phyloP scores from a whole-genome alignment of 1,140 invertebrate genomes.

The Mizuhopecten yessoensis region DNA sequence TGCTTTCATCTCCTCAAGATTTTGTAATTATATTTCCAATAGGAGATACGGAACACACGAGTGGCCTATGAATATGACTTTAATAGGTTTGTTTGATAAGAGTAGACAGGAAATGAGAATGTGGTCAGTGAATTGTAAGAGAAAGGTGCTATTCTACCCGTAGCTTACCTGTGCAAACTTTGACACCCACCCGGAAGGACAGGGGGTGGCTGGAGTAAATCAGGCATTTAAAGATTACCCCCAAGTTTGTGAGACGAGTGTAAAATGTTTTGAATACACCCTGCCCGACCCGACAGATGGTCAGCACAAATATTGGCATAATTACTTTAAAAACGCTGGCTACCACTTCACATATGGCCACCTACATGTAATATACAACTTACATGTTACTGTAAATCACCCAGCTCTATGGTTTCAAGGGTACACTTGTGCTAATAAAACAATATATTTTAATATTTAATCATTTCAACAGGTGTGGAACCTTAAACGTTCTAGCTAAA shows the following conservation, averaged over 20 bases:
- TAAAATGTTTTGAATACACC: neutral
- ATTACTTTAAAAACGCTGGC: neutral
- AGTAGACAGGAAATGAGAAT: conserved; percentile 15
- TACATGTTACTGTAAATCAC: conserved; percentile 2
- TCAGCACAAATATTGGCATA: conserved; percentile 9
- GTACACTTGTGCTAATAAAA: neutral
- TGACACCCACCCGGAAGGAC: neutral
- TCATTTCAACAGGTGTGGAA: neutral
- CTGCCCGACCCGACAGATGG: neutral
- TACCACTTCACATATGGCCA: neutral
- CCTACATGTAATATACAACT: neutral
- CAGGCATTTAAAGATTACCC: neutral
- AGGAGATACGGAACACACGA: conserved; percentile 30
- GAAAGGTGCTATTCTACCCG: neutral
- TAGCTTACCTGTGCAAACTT: conserved; percentile 21
- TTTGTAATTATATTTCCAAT: conserved; percentile 29
- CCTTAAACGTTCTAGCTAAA: neutral
- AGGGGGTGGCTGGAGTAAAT: neutral
- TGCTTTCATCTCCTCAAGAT: conserved; percentile 24
- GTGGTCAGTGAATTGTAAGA: neutral
- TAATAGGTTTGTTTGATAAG: conserved; percentile 19
- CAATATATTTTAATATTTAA: conserved; percentile 31
- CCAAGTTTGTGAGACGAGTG: neutral
- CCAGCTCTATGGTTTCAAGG: neutral
- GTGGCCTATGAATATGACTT: neutral